Conservation (phyloP, 2,113 vertebrate species). For the Ciconia boyciana region DNA sequence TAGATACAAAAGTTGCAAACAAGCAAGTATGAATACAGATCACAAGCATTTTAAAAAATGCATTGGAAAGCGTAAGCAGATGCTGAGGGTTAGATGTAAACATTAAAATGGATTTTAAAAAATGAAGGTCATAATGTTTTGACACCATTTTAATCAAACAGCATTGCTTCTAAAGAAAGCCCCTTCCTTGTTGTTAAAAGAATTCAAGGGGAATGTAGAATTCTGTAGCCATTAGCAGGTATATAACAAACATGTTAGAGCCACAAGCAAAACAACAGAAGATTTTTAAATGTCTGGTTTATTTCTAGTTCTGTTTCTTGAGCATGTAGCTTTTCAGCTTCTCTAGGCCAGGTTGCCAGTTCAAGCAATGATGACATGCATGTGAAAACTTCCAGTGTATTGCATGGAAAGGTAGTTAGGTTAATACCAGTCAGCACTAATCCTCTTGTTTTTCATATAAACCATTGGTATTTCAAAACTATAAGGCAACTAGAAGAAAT, state of each 20-base stretch:
- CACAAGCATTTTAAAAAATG: not conserved
- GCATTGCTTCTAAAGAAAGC: not conserved
- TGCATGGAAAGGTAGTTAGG: not conserved
- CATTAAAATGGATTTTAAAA: not conserved
- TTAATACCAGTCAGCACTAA: not conserved
- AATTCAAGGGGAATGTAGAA: not conserved
- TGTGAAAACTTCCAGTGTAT: not conserved
- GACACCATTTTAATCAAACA: not conserved
- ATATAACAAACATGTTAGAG: not conserved
- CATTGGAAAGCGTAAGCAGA: not conserved
- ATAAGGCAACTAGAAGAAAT: not conserved
- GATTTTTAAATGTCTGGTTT: not conserved
- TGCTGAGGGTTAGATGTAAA: not conserved
- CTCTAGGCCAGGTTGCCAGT: not conserved
- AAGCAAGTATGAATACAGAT: not conserved
- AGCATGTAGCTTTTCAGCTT: not conserved
- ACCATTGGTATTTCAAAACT: not conserved
- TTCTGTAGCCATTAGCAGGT: not conserved
- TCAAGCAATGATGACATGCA: not conserved
- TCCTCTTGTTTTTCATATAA: not conserved
- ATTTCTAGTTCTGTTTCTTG: not conserved
- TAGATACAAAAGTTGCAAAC: not conserved
- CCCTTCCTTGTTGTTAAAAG: not conserved
- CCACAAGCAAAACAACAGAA: not conserved
- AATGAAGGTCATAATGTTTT: not conserved